Percentiles rank a stretch among this genome's conserved stretches.
Conservation (phyloP, 2,888 invertebrate species). For the Patella ulyssiponensis region DNA sequence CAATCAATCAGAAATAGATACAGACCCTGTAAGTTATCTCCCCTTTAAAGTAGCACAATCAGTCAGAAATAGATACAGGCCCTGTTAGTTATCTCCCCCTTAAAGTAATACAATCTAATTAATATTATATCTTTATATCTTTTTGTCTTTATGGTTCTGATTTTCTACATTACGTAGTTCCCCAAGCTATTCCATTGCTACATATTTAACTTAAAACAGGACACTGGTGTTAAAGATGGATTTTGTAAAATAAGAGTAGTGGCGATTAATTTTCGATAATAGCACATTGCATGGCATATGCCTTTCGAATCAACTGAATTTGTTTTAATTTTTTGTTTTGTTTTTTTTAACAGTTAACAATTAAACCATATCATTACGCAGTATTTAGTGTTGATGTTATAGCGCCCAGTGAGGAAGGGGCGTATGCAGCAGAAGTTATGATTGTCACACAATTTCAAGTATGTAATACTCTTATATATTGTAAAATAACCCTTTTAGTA, state of each 20-base stretch:
- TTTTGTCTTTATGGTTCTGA: neutral
- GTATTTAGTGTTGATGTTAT: conserved; percentile 82
- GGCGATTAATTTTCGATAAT: too few relatives aligned
- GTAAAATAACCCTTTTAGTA: too few relatives aligned
- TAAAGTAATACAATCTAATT: neutral
- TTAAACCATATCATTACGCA: conserved; percentile 75
- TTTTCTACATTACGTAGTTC: too few relatives aligned
- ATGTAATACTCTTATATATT: conserved; percentile 15
- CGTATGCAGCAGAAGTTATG: conserved; percentile 80
- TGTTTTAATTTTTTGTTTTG: too few relatives aligned
- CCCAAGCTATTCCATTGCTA: too few relatives aligned
- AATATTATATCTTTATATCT: neutral
- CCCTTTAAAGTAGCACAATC: neutral
- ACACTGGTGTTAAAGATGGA: too few relatives aligned
- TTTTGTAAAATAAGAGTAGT: too few relatives aligned
- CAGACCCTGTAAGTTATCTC: conserved; percentile 56
- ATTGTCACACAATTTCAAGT: conserved; percentile 78
- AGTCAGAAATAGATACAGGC: neutral
- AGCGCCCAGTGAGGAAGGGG: conserved; percentile 80
- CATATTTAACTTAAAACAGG: too few relatives aligned
- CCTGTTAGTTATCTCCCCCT: neutral
- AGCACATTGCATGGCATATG: too few relatives aligned
- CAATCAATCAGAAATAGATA: conserved; percentile 60
- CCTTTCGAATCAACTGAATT: too few relatives aligned
- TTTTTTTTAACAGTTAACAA: conserved; percentile 60